These are phyloP conservation scores for Drosophila basisetae DNA, from an alignment of 2,888 invertebrate genomes.

Conservation along the genomic window DNA sequence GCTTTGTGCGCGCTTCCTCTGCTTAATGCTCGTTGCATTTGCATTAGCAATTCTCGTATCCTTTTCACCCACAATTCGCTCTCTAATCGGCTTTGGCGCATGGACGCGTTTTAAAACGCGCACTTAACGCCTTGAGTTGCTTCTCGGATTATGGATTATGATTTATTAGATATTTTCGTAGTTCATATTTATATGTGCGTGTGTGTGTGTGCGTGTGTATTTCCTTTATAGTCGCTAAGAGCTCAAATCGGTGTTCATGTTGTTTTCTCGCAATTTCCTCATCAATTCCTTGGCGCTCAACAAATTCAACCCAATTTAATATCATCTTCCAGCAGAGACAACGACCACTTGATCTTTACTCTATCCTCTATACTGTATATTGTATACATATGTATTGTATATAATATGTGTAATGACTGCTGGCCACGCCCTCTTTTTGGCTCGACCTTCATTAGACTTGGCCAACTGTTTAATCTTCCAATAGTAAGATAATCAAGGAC, in stretches of 20 bases:
- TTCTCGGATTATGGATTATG: slow-evolving; percentile 20
- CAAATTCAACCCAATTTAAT: slow-evolving; percentile 60
- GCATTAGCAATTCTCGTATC: slow-evolving; percentile 50
- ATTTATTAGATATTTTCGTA: slow-evolving; percentile 44
- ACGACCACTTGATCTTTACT: slow-evolving; percentile 66
- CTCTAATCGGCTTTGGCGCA: slow-evolving; percentile 48
- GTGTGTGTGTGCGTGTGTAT: slow-evolving; percentile 4
- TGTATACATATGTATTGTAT: background rate
- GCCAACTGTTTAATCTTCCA: background rate
- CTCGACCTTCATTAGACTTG: slow-evolving; percentile 29
- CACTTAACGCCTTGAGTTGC: slow-evolving; percentile 15
- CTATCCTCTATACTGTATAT: slow-evolving; percentile 19
- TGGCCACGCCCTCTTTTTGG: slow-evolving; percentile 3
- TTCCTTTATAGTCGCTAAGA: slow-evolving; percentile 34
- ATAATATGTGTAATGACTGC: slow-evolving; percentile 33
- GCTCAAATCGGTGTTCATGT: slow-evolving; percentile 21
- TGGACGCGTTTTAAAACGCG: slow-evolving; percentile 42
- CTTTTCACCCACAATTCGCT: slow-evolving; percentile 31
- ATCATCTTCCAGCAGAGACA: slow-evolving; percentile 52
- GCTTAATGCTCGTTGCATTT: slow-evolving; percentile 28
- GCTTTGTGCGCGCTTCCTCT: slow-evolving; percentile 27
- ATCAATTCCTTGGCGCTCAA: slow-evolving; percentile 35
- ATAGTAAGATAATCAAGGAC: no score
- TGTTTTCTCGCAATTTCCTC: slow-evolving; percentile 30
- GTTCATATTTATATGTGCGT: background rate